phyloP scores from a whole-genome alignment of 92 coral and sea anemone species.

The Heliopora coerulea region DNA sequence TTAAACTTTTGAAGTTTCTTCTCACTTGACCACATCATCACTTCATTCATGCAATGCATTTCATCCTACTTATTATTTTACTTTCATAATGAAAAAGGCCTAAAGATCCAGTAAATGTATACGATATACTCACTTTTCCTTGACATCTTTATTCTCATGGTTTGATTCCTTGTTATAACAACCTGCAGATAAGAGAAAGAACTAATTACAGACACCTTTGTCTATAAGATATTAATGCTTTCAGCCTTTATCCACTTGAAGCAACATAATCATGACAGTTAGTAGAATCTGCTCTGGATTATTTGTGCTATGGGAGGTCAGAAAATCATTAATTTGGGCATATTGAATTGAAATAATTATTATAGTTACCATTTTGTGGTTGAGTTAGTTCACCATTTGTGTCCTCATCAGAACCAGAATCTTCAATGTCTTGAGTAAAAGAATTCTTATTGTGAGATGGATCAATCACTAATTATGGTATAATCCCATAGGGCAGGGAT shows the following conservation, averaged over 20 bases:
- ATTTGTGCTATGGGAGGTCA: no score
- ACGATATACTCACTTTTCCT: neutral
- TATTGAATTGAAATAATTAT: neutral
- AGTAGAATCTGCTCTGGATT: no score
- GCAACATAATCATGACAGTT: no score
- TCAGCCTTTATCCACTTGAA: neutral
- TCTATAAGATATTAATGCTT: neutral
- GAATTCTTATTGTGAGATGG: no score
- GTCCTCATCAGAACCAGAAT: slow-evolving; percentile 14
- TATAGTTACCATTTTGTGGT: slow-evolving; percentile 9
- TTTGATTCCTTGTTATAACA: neutral
- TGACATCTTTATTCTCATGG: neutral
- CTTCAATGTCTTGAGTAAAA: slow-evolving; percentile 40
- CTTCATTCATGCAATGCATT: no score
- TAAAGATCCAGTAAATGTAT: no score
- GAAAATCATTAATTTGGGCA: neutral
- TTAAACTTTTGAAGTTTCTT: no score
- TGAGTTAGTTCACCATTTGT: neutral
- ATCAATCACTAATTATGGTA: no score
- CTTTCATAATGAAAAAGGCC: no score
- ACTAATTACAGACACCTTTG: neutral
- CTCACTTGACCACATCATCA: no score
- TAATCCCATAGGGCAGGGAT: no score
- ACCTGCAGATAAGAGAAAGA: neutral
- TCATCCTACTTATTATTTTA: no score